Evolutionary conservation across 1,140 invertebrate species (phyloP), one percentile per base, ranked within the genome.

Genomic region (Sycophila sp.): DNA sequence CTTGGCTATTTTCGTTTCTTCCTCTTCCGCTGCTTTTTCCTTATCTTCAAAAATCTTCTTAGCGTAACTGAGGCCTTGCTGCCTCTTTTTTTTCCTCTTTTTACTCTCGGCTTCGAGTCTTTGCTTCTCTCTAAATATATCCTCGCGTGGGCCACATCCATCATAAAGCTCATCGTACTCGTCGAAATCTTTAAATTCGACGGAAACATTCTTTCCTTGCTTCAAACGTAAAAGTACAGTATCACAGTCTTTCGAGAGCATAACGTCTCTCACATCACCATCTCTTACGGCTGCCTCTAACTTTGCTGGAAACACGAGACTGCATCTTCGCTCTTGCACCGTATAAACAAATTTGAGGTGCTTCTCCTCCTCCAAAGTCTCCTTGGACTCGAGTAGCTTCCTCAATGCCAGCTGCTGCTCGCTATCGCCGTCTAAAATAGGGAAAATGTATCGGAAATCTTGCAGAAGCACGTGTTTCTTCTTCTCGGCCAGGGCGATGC

Each of bases 11-110:
- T 81, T 77, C 73, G 78, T 30, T 62, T 86, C 80, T 42, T 92
- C 91, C 70, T 91, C 89, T 24, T 89, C 88, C 1, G 83, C 87
- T 22, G 89, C 86, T 62, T 84, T 88, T 78, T 93, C 92, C 78
- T 93, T 93, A 28, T 91, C 91, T 84, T 94, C 92, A 80, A 94
- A 94, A 67, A 93, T 91, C 81, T 91, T 92, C 68, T 91, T 92
- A 62, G 90, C 72, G 72, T 89, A 89, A 82, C 77, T 88, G 83
- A 83, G 79, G 79, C 82, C 87, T 81, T 75, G 84, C 81, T 87
- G 86, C 88, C 86, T 85, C 77, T 88, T 91, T 79, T 88, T 91
- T 82, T 88, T 92, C 60, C 81, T 78, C 65, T 80, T 85, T 76
- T 83, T 90, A 74, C 85, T 86, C 73, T 87, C 89, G 36, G 81